A percentile compares a stretch with the other conserved stretches of the same genome.
phyloP scores from a whole-genome alignment of 53 echinoderm and acorn worm species.

The Actinopyga echinites region DNA sequence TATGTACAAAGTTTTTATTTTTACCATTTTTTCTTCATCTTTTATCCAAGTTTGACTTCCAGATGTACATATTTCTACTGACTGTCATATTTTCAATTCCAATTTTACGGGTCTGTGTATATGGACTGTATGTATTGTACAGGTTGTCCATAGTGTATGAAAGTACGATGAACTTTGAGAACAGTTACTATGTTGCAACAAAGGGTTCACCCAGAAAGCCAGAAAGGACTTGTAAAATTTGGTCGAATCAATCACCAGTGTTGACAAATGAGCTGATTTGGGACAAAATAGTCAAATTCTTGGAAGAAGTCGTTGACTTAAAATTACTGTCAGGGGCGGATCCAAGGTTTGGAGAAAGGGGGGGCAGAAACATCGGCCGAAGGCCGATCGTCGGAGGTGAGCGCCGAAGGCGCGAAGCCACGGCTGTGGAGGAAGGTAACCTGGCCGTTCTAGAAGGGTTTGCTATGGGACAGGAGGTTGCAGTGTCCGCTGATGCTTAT shows the following conservation, averaged over 20 bases:
- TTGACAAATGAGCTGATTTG: conserved; percentile 20
- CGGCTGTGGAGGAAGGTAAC: too few species aligned
- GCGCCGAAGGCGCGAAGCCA: too few species aligned
- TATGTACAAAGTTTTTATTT: conserved; percentile 25
- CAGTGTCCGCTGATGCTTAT: too few species aligned
- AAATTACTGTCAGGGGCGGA: too few species aligned
- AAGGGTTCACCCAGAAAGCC: background rate
- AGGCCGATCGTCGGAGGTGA: too few species aligned
- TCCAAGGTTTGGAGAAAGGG: too few species aligned
- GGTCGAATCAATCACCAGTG: background rate
- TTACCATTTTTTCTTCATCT: background rate
- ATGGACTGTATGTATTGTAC: conserved; percentile 34
- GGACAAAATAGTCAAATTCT: conserved; percentile 32
- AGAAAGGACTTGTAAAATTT: too few species aligned
- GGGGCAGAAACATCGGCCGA: too few species aligned
- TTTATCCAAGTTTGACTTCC: conserved; percentile 26
- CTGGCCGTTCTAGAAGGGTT: too few species aligned
- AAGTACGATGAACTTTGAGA: background rate
- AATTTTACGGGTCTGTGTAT: conserved; percentile 51
- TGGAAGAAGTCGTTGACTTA: too few species aligned
- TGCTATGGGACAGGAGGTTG: too few species aligned
- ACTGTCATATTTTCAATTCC: conserved; percentile 34
- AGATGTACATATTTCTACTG: conserved; percentile 34
- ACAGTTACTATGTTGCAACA: background rate
- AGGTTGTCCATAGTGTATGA: conserved; percentile 35